Conservation (phyloP, 23 tunicate species). For the Trididemnum miniatum region DNA sequence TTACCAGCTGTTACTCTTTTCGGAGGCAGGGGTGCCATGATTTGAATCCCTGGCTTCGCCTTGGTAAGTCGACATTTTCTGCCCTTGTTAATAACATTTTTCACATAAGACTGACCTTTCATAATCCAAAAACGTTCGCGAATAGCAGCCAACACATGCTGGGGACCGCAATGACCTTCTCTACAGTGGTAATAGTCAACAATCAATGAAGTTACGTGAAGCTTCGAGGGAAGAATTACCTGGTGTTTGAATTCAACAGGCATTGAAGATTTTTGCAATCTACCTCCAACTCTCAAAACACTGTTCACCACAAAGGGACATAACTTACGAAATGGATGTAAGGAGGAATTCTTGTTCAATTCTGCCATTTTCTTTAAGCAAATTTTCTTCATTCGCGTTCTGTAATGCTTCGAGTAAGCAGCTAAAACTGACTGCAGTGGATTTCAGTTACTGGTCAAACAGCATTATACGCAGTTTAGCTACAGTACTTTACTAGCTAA, state of each 20-base stretch:
- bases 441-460: no score
- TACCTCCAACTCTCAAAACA: conserved; percentile 7
- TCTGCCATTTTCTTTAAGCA: neutral
- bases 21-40: conserved; percentile 41
- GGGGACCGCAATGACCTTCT: conserved; percentile 38
- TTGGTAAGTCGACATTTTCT: conserved; percentile 6
- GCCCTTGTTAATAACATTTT: neutral
- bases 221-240: neutral
- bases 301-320: neutral
- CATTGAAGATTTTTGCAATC: neutral
- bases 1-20: conserved; percentile 25
- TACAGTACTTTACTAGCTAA: no score
- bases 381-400: neutral
- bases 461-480: no score
- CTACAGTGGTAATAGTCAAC: conserved; percentile 1
- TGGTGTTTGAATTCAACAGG: neutral
- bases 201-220: neutral
- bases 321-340: neutral
- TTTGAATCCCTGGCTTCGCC: conserved; percentile 21
- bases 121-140: neutral
- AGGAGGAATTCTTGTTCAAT: neutral
- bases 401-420: no score
- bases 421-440: no score
- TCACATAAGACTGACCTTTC: neutral
- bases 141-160: neutral